Evolutionary conservation across 2,797 vertebrate genomes (phyloP).

Genomic region (Aplochiton taeniatus): DNA sequence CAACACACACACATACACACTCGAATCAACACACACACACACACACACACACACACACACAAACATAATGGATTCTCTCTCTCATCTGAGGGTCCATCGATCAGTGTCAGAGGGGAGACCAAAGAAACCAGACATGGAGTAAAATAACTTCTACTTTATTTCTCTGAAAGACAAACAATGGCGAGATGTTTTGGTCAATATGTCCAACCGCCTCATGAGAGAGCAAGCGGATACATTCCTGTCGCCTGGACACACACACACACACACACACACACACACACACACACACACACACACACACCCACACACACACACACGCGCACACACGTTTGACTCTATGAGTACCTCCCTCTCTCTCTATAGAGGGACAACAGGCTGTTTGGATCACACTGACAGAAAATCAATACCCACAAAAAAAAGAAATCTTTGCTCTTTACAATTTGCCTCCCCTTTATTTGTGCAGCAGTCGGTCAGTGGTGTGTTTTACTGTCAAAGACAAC

Average conservation of each 20-base stretch:
- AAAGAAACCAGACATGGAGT: slow-evolving; percentile 56
- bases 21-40: slow-evolving; percentile 7
- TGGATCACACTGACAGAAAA: slow-evolving; percentile 28
- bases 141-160: slow-evolving; percentile 73
- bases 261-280: too few species aligned
- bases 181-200: slow-evolving; percentile 70
- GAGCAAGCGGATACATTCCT: slow-evolving; percentile 56
- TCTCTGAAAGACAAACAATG: slow-evolving; percentile 73
- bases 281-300: neutral
- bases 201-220: slow-evolving; percentile 49
- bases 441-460: slow-evolving; percentile 27
- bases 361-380: too few species aligned
- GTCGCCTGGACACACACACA: too few species aligned
- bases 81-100: slow-evolving; percentile 52
- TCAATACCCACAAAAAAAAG: slow-evolving; percentile 41
- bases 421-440: slow-evolving; percentile 28
- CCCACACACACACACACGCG: too few species aligned
- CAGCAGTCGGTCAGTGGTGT: slow-evolving; percentile 6
- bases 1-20: slow-evolving; percentile 13
- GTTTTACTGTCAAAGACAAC: slow-evolving; percentile 3
- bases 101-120: slow-evolving; percentile 57
- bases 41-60: slow-evolving; percentile 15
- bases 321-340: too few species aligned
- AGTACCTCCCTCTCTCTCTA: too few species aligned
- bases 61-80: slow-evolving; percentile 24